Evolutionary conservation across 2,888 invertebrate genomes (phyloP).

Genomic region (Athrips mouffetella): DNA sequence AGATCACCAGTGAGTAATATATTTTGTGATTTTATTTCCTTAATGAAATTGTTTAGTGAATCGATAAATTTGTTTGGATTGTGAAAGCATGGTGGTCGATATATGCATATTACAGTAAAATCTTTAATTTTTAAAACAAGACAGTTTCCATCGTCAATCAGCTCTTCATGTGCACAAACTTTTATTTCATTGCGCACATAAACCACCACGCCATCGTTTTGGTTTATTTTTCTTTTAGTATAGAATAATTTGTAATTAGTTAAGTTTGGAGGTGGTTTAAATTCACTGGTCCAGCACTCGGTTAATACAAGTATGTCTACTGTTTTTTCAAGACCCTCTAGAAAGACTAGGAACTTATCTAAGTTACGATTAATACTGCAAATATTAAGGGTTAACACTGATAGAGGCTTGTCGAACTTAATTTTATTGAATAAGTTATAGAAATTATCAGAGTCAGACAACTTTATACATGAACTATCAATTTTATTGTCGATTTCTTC

Average conservation of each 20-base stretch:
- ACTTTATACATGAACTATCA: not conserved
- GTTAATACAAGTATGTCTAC: not conserved
- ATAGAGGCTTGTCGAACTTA: not conserved
- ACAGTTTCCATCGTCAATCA: no score
- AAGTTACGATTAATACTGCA: not conserved
- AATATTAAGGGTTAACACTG: not conserved
- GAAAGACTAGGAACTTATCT: not conserved
- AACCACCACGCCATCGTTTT: constrained; percentile 5
- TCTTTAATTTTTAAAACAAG: not conserved
- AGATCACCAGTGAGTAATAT: no score
- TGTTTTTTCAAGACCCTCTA: not conserved
- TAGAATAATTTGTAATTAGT: not conserved
- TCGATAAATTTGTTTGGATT: not conserved
- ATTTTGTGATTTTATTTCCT: not conserved
- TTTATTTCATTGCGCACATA: not conserved
- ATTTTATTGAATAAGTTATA: no score
- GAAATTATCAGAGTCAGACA: no score
- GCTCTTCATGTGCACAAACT: not conserved
- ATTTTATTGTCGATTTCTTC: not conserved
- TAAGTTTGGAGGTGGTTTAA: not conserved
- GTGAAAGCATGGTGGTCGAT: not conserved
- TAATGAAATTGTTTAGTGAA: not conserved
- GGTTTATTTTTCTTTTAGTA: not conserved
- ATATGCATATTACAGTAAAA: not conserved
- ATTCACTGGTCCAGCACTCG: no score